phyloP scores from a whole-genome alignment of 37 sponge, comb jelly and placozoan species.

The Geodia barretti region DNA sequence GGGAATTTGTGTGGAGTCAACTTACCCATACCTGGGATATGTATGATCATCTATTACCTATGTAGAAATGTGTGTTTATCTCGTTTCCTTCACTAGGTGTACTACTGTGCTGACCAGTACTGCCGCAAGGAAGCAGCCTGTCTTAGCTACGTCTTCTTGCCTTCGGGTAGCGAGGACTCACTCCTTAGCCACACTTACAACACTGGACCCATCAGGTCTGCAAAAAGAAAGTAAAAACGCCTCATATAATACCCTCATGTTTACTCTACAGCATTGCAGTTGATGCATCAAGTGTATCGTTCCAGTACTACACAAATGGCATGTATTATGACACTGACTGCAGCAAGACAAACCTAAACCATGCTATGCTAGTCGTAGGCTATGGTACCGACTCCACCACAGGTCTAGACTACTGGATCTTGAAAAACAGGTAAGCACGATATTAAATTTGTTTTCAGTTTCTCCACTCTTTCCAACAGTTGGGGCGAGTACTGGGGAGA shows the following conservation, averaged over 20 bases:
- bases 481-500: background rate
- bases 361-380: conserved; percentile 80
- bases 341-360: conserved; percentile 70
- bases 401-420: conserved; percentile 65
- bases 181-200: background rate
- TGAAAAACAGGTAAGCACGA: conserved; percentile 55
- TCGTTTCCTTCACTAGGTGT: background rate
- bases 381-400: conserved; percentile 37
- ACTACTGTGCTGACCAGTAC: background rate
- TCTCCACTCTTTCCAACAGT: background rate
- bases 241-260: background rate
- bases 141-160: background rate
- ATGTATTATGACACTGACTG: conserved; percentile 63
- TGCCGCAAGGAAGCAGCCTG: background rate
- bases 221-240: background rate
- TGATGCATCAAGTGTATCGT: conserved; percentile 54
- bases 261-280: conserved; percentile 65
- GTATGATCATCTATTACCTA: conserved; percentile 19
- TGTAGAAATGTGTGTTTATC: background rate
- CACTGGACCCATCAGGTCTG: background rate
- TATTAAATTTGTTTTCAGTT: background rate
- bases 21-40: conserved; percentile 71
- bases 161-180: background rate
- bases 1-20: background rate
- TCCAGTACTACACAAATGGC: conserved; percentile 78